Evolutionary conservation across 2,797 vertebrate genomes (phyloP), one percentile per base, ranked within the genome.

Genomic region (Spondyliosoma cantharus): DNA sequence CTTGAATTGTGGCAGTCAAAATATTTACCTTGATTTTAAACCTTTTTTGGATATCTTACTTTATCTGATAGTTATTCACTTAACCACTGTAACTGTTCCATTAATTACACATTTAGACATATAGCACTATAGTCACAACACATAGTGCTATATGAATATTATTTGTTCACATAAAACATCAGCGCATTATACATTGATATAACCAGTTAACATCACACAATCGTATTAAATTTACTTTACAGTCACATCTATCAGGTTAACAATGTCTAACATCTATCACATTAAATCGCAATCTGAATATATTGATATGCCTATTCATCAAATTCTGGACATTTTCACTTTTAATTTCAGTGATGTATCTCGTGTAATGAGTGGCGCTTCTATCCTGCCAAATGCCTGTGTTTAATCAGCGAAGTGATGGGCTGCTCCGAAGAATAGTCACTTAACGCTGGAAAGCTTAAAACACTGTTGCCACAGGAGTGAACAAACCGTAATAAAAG

Each of bases 391-490:
- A 80, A 72, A 72, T 80, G 76, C 45, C 43, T 66, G 79, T 76
- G 73, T 87, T 88, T 90, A 86, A 85, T 79, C 76, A 85, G 64
- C 81, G 54, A 86, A 78, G 45, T 81, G 77, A 84, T 76, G 74
- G 52, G 84, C 78, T 76, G 53, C 59, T 71, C 49, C 29, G 66
- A 71, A 50, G 14, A 61, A 64, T 60, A 69, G 52, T 71, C 54
- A 66, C 54, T 20, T 72, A 45, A 75, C 3, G 16, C 65, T 67
- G 71, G 68, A 81, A 69, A 71, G 24, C 65, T 76, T 73, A 78
- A 86, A 84, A 75, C 15, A 73, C 60, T 29, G 65, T 81, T 83
- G 74, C 77, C 57, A 56, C 5, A 8, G 25, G 65, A 85, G 86
- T 82, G 67, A 67, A 72, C 50, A 86, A 75, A 86, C 80, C 57